These are phyloP conservation scores for Lysiphlebus fabarum DNA, from an alignment of 1,140 invertebrate species.

Conservation along the genomic window DNA sequence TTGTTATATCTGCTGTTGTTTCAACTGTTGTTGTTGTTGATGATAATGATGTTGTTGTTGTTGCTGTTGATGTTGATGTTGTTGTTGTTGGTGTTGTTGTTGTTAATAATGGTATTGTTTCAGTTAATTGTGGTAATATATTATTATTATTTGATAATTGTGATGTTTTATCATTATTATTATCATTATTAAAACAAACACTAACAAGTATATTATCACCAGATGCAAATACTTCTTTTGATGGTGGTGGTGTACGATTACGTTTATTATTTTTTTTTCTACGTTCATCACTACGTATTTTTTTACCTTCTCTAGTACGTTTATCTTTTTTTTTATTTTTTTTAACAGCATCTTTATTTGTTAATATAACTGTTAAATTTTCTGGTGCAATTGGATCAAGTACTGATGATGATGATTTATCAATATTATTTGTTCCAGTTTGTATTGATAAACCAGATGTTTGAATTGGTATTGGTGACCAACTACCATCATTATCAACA, in stretches of 20 bases:
- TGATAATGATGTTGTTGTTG: slow-evolving; percentile 47
- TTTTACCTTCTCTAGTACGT: slow-evolving; percentile 50
- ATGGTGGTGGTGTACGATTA: slow-evolving; percentile 61
- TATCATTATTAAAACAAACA: slow-evolving; percentile 82
- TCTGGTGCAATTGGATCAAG: slow-evolving; percentile 40
- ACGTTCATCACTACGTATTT: slow-evolving; percentile 43
- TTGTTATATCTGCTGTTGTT: too few relatives aligned
- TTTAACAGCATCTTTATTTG: slow-evolving; percentile 57
- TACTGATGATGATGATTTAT: slow-evolving; percentile 6
- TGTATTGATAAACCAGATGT: too few relatives aligned
- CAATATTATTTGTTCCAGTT: too few relatives aligned
- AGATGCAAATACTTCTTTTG: slow-evolving; percentile 87
- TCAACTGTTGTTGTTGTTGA: slow-evolving; percentile 18
- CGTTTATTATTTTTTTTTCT: slow-evolving; percentile 57
- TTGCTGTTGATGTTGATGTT: too few relatives aligned
- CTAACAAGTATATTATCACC: slow-evolving; percentile 89
- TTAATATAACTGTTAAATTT: slow-evolving; percentile 58
- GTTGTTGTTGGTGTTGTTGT: too few relatives aligned
- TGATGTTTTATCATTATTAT: slow-evolving; percentile 43
- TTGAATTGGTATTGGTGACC: too few relatives aligned
- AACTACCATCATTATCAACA: too few relatives aligned
- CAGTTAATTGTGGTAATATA: slow-evolving; percentile 36
- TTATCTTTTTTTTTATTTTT: slow-evolving; percentile 60
- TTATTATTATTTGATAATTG: slow-evolving; percentile 3
- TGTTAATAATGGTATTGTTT: slow-evolving; percentile 51